Evolutionary conservation across 1,140 invertebrate species (phyloP), one percentile per base, ranked within the genome.

Genomic region (Sminthurides bifidus): DNA sequence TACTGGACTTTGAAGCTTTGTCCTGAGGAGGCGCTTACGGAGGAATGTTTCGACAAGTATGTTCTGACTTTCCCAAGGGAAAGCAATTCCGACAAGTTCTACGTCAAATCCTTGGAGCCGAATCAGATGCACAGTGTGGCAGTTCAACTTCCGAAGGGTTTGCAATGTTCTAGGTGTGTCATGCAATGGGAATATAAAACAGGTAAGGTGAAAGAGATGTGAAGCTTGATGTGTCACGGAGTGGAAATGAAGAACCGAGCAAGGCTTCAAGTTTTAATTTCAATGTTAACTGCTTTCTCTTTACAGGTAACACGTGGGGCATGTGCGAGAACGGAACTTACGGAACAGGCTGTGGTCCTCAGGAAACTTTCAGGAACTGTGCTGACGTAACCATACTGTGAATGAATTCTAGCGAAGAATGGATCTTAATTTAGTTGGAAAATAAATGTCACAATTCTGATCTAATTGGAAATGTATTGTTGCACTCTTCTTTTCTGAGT

Each of bases 131-230:
- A 72, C 78, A 49, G 52, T 35, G 88, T 91, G 67, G 75, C 77
- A 59, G 84, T 92, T 1, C 72, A 78, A 12, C 70, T 94, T 37
- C 90, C 91, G n/a, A n/a, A n/a, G n/a, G n/a, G n/a, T 0, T 71
- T 82, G 0, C 87, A 81, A 58, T 87, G 84, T 0, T 92, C 88
- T 66, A 79, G 90, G 56, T 93, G 89, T 66, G 83, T 92, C 0
- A 68, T 93, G 1, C 87, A 91, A 67, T 92, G 90, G 90, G 87
- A 80, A 52, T 93, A 92, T 69, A 84, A 82, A 57, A 91, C 87
- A 60, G 88, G 85, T 83, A 70, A 66, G 72, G 45, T 62, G n/a
- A n/a, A n/a, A n/a, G n/a, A n/a, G n/a, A n/a, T n/a, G n/a, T n/a
- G n/a, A n/a, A 61, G n/a, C n/a, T n/a, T n/a, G n/a, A n/a, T n/a